These are phyloP conservation scores for Gasterosteus aculeatus DNA, from an alignment of 2,113 vertebrate genomes.

Conservation along the genomic window DNA sequence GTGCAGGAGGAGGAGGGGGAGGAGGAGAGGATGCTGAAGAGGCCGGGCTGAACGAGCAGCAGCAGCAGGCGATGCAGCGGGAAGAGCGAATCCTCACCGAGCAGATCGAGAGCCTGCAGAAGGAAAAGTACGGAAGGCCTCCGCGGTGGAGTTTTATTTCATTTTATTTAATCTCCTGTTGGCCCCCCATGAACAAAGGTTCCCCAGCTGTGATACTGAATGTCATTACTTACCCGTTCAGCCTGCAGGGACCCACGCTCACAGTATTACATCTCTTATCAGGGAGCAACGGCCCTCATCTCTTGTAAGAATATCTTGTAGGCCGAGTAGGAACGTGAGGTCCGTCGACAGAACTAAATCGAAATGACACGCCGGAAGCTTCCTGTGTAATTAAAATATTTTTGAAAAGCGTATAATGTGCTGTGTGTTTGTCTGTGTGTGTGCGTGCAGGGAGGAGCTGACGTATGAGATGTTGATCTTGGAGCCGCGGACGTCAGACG, in stretches of 20 bases:
- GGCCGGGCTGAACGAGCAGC: slow-evolving; percentile 84
- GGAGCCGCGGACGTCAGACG: slow-evolving; percentile 91
- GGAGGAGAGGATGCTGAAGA: slow-evolving; percentile 79
- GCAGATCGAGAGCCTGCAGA: slow-evolving; percentile 94
- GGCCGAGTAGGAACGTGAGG: neutral
- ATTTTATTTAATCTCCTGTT: neutral
- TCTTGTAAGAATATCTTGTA: neutral
- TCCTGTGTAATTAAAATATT: neutral
- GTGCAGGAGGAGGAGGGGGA: slow-evolving; percentile 57
- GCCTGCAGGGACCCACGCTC: neutral
- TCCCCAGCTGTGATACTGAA: neutral
- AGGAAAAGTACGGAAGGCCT: slow-evolving; percentile 88
- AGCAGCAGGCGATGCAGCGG: slow-evolving; percentile 91
- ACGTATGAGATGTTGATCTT: slow-evolving; percentile 93
- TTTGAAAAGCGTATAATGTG: neutral
- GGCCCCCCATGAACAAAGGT: neutral
- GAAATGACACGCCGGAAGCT: neutral
- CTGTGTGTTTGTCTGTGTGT: slow-evolving; percentile 10
- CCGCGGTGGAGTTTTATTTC: neutral
- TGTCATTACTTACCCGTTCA: neutral
- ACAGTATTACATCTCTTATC: neutral
- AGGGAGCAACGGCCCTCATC: neutral
- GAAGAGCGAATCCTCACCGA: slow-evolving; percentile 91
- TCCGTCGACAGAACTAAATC: neutral
- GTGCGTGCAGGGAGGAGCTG: slow-evolving; percentile 87